A percentile compares a stretch with the other conserved stretches of the same genome.
phyloP scores from a whole-genome alignment of 1,140 invertebrate species.

The Sipha flava region DNA sequence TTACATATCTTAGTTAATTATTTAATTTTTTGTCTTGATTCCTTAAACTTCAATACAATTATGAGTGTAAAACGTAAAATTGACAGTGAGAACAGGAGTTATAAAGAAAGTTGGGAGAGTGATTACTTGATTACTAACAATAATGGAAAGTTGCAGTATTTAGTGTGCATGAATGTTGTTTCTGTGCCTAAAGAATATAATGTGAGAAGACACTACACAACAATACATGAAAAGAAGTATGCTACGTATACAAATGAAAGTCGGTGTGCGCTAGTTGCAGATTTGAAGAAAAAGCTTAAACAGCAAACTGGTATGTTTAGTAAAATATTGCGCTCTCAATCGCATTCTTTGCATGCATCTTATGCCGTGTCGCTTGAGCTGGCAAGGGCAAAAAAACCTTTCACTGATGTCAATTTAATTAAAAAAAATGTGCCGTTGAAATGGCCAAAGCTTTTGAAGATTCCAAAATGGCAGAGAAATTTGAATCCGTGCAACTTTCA shows the following conservation, averaged over 20 bases:
- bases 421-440: conserved; percentile 6
- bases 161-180: conserved; percentile 2
- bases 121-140: conserved; percentile 19
- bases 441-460: conserved; percentile 23
- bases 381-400: background rate
- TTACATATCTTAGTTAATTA: too few relatives aligned
- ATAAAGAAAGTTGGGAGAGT: conserved; percentile 6
- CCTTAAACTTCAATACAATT: background rate
- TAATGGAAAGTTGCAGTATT: conserved; percentile 32
- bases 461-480: conserved; percentile 27
- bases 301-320: conserved; percentile 26
- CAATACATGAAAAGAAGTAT: conserved; percentile 28
- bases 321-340: conserved; percentile 1
- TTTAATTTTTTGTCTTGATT: background rate
- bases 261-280: background rate
- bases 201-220: conserved; percentile 29
- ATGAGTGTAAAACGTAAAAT: conserved; percentile 12
- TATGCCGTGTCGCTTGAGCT: conserved; percentile 9
- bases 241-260: background rate
- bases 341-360: conserved; percentile 12
- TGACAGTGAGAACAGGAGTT: background rate
- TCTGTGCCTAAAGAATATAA: conserved; percentile 31
- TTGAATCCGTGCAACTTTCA: conserved; percentile 18
- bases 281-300: conserved; percentile 21
- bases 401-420: background rate